Evolutionary conservation across 2,888 invertebrate species (phyloP).

Genomic region (Pomacea canaliculata): DNA sequence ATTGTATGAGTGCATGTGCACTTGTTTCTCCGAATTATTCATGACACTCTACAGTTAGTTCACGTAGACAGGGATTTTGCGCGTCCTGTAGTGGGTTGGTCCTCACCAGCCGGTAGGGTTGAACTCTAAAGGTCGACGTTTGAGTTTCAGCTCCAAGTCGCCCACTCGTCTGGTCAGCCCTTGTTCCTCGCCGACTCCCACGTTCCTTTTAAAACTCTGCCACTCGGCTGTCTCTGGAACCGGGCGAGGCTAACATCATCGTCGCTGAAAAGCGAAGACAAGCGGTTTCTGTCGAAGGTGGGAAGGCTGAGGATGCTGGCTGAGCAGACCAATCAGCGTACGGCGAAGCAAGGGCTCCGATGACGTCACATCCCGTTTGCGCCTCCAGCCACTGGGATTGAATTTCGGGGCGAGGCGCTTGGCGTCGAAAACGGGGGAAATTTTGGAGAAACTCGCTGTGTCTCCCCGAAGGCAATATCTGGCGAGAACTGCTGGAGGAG

Average conservation of each 20-base stretch:
- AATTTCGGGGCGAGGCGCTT: conserved; percentile 17
- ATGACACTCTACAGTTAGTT: too few species aligned
- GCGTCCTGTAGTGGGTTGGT: neutral
- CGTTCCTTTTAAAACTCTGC: neutral
- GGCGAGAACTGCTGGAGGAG: neutral
- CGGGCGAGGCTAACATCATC: conserved; percentile 1
- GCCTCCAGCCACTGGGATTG: conserved; percentile 23
- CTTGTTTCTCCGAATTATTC: too few species aligned
- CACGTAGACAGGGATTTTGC: too few species aligned
- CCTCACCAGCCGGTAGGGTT: conserved; percentile 23
- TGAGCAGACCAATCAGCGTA: neutral
- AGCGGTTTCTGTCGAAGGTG: neutral
- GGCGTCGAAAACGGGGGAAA: neutral
- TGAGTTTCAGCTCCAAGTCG: conserved; percentile 2
- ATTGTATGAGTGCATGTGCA: too few species aligned
- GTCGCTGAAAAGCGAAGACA: neutral
- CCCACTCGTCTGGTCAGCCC: neutral
- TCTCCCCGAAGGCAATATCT: neutral
- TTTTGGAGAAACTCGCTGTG: neutral
- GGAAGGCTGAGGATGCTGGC: neutral
- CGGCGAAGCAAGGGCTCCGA: neutral
- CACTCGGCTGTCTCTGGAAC: conserved; percentile 10
- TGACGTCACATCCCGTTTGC: conserved; percentile 2
- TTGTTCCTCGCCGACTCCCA: neutral
- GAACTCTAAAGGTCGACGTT: conserved; percentile 19